Evolutionary conservation across 1,140 invertebrate genomes (phyloP).

Genomic region (Zaprionus taronus): DNA sequence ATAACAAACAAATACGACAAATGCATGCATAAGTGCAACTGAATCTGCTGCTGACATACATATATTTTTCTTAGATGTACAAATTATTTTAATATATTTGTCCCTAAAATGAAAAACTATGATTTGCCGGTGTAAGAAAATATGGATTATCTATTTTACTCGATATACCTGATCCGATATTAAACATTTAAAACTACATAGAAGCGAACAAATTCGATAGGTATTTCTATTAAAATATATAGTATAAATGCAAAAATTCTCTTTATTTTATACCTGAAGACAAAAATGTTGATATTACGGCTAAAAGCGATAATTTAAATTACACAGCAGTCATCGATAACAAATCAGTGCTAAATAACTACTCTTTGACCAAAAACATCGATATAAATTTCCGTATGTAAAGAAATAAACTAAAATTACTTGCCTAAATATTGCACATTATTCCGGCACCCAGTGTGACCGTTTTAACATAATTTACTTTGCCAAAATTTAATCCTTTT

Average conservation of each 20-base stretch:
- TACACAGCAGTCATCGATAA: neutral
- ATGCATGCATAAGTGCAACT: neutral
- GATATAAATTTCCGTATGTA: too few species aligned
- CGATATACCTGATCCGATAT: neutral
- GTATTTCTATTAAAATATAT: neutral
- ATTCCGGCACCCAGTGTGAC: too few species aligned
- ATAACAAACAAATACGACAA: neutral
- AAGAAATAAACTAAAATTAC: too few species aligned
- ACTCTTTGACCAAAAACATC: neutral
- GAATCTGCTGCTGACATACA: neutral
- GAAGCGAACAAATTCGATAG: too few species aligned
- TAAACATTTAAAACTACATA: neutral
- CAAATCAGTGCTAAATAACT: neutral
- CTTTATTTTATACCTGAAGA: constrained; percentile 2
- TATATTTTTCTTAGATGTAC: neutral
- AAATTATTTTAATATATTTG: neutral
- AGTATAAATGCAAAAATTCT: neutral
- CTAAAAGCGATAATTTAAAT: neutral
- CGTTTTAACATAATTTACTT: too few species aligned
- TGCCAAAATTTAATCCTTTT: too few species aligned
- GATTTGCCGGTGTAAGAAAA: neutral
- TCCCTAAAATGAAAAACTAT: neutral
- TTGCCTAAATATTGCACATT: too few species aligned
- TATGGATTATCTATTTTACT: neutral
- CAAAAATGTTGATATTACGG: constrained; percentile 11